Evolutionary conservation across 2,888 invertebrate genomes (phyloP), one percentile per base, ranked within the genome.

Genomic region (Drosophila mayaguana): DNA sequence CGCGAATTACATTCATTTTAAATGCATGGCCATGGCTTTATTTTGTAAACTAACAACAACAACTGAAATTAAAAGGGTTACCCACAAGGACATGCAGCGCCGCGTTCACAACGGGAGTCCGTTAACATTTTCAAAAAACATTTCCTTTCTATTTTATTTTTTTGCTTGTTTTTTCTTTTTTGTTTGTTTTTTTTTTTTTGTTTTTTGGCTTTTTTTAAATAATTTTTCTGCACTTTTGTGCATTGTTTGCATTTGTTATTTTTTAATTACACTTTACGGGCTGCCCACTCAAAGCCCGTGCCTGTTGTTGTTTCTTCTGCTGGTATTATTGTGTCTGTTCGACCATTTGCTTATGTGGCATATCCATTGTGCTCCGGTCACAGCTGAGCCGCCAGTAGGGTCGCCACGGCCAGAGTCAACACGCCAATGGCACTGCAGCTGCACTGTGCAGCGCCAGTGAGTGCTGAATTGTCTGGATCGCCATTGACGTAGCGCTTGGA

Each of bases 401-500:
- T 81, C 40, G 72, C 75, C 67, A 79, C 32, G 25, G 82, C 80
- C 66, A 87, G 63, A n/a, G 69, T 50, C n/a, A 89, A 46, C 9
- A 82, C 72, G 20, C 81, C 84, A 25, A 77, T 36, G 6, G 83
- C 75, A 18, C 80, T 77, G 69, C 71, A 81, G 45, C 85, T 78
- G 80, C 89, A 82, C 54, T 78, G 83, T 9, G 83, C 86, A 22
- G 91, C 85, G 40, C 92, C 93, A 20, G 93, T 93, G 28, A 93
- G 85, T 20, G 93, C 92, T 16, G 93, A 93, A 63, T 93, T 93
- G 69, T 93, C 93, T 32, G 93, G 93, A 83, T 93, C 93, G 40
- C 93, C 93, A 64, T 91, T 92, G 74, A 88, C 85, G 82, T 83
- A 83, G 11, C 85, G 89, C 67, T 93, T 93, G 46, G 92, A 92